Percentiles rank a stretch among this genome's conserved stretches.
These are phyloP conservation scores for Tiaroga cobitis DNA, from an alignment of 2,797 vertebrate species.

Conservation along the genomic window DNA sequence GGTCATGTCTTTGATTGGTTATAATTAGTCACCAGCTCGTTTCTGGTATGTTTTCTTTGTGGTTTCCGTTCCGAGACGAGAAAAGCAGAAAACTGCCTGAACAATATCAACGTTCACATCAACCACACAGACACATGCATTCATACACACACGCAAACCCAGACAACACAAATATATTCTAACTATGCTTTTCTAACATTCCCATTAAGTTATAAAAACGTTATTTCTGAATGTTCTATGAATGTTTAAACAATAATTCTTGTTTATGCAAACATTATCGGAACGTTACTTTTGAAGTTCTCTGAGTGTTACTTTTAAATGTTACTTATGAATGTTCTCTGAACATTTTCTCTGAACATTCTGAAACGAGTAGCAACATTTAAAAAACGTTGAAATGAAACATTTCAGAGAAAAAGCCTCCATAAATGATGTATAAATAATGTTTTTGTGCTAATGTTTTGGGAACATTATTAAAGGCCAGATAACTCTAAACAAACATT, in stretches of 20 bases:
- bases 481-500: too few relatives aligned
- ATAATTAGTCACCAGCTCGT: not conserved
- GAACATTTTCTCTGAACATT: too few relatives aligned
- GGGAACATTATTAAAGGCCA: too few relatives aligned
- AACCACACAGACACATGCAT: not conserved
- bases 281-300: not conserved
- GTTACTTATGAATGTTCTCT: too few relatives aligned
- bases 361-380: not conserved
- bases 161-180: not conserved
- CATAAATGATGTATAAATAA: too few relatives aligned
- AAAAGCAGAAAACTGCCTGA: not conserved
- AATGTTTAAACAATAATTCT: not conserved
- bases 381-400: too few relatives aligned
- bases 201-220: not conserved
- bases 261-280: too few relatives aligned
- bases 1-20: not conserved
- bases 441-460: too few relatives aligned
- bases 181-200: not conserved
- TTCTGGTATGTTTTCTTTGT: constrained; percentile 17
- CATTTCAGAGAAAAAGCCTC: too few relatives aligned
- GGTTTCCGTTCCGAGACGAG: constrained; percentile 15
- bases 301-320: too few relatives aligned
- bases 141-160: not conserved
- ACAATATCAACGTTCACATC: constrained; percentile 10
- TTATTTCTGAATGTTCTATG: not conserved